Evolutionary conservation across 2,113 vertebrate genomes (phyloP), one percentile per base, ranked within the genome.

Genomic region (Calidris pygmaea): DNA sequence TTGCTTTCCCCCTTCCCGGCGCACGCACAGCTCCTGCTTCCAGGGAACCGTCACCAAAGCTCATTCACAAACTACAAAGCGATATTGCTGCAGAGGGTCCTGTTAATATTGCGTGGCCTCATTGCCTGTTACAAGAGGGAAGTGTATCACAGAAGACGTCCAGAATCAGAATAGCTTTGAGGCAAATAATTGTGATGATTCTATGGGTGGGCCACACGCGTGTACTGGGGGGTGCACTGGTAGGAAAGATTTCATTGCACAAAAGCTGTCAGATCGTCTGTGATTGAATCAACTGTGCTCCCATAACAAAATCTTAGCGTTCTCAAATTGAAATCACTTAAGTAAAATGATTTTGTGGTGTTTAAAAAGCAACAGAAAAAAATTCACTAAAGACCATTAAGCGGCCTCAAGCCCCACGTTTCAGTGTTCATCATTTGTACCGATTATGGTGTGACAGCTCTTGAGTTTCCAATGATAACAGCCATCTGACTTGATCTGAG

Each of bases 401-500:
- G 83, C 83, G 88, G 97, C 94, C 96, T 80, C 11, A 68, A 96
- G 97, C 94, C 97, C 97, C 95, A 90, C 91, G 75, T 97, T 97
- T 95, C 60, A 43, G 97, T 96, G 95, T 96, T 97, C 85, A 47
- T 93, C 97, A 98, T 98, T 98, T 98, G 98, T 98, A 98, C 97
- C 79, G 97, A 98, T 98, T 98, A 98, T 91, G 93, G 96, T 87
- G 93, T 98, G 98, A 98, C 98, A 98, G 98, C 96, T 97, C 98
- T 97, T 97, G 98, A 97, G 98, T 98, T 98, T 97, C 98, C 97
- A 98, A 96, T 98, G 98, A 98, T 98, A 98, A 98, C 98, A 98
- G 98, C 98, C 98, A 98, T 98, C 97, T 98, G 98, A 98, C 98
- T 98, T 98, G 98, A 98, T 98, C 98, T 97, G 98, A 98, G 98